Conservation (phyloP, 2,797 vertebrate genomes). For the Gobio occitaniae region DNA sequence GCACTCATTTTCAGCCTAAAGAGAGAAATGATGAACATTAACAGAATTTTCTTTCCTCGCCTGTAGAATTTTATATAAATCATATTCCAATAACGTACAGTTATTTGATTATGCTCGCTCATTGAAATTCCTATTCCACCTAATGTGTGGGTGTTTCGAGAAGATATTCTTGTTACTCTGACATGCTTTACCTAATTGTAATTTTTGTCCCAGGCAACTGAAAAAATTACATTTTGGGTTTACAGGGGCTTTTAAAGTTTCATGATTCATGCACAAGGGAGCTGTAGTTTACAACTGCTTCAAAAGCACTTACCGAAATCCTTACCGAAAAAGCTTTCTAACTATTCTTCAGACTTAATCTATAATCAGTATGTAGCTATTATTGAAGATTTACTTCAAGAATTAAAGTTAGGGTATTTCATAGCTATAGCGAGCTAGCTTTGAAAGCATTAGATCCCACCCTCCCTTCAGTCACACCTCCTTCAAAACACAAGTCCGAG, state of each 20-base stretch:
- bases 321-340: neutral
- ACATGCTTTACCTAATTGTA: slow-evolving; percentile 51
- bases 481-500: too few species aligned
- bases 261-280: slow-evolving; percentile 20
- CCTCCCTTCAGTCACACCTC: too few species aligned
- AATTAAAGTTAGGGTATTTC: too few species aligned
- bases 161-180: slow-evolving; percentile 53
- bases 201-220: slow-evolving; percentile 33
- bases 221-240: slow-evolving; percentile 53
- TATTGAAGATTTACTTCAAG: too few species aligned
- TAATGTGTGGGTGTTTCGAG: slow-evolving; percentile 43
- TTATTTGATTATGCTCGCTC: slow-evolving; percentile 57
- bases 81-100: slow-evolving; percentile 59
- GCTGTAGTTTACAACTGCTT: slow-evolving; percentile 41
- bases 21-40: slow-evolving; percentile 56
- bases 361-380: too few species aligned
- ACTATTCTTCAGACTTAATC: too few species aligned
- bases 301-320: slow-evolving; percentile 28
- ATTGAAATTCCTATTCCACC: slow-evolving; percentile 59
- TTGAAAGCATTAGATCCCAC: too few species aligned
- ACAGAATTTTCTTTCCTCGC: slow-evolving; percentile 52
- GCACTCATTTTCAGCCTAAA: slow-evolving; percentile 49
- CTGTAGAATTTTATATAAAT: slow-evolving; percentile 56
- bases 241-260: slow-evolving; percentile 50
- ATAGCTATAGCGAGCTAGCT: too few species aligned